These are phyloP conservation scores for Lycocorax pyrrhopterus DNA, from an alignment of 2,113 vertebrate species.

Conservation along the genomic window DNA sequence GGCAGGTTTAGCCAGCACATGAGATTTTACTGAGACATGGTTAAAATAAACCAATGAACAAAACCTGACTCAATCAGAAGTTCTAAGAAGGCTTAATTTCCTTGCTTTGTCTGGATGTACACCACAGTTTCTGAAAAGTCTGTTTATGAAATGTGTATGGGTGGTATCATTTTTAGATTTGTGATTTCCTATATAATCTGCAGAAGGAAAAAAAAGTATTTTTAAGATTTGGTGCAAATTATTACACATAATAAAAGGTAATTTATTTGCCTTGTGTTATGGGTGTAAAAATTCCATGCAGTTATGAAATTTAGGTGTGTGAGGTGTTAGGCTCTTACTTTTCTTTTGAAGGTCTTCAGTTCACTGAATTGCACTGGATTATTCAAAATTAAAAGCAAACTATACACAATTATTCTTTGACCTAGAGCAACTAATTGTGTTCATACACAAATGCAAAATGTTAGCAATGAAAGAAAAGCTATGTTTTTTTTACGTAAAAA, in stretches of 20 bases:
- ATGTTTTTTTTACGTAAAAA: background rate
- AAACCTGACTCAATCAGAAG: background rate
- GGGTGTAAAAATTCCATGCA: background rate
- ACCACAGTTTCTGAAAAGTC: background rate
- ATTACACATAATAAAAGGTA: background rate
- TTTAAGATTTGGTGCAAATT: background rate
- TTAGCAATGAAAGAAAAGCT: background rate
- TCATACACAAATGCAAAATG: background rate
- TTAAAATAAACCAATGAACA: background rate
- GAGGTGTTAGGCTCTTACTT: background rate
- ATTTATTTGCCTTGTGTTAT: background rate
- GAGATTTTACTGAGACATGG: background rate
- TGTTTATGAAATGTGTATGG: background rate
- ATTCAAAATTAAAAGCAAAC: background rate
- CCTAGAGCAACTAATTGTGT: background rate
- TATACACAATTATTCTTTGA: background rate
- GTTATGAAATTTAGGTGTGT: background rate
- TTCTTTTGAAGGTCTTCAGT: background rate
- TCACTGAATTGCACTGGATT: background rate
- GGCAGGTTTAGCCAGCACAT: background rate
- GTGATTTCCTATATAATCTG: background rate
- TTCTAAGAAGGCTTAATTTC: background rate
- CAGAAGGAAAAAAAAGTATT: background rate
- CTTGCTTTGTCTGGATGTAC: background rate
- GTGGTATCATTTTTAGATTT: background rate